Conservation (phyloP, 2,113 vertebrate genomes). For the Triplophysa rosa region DNA sequence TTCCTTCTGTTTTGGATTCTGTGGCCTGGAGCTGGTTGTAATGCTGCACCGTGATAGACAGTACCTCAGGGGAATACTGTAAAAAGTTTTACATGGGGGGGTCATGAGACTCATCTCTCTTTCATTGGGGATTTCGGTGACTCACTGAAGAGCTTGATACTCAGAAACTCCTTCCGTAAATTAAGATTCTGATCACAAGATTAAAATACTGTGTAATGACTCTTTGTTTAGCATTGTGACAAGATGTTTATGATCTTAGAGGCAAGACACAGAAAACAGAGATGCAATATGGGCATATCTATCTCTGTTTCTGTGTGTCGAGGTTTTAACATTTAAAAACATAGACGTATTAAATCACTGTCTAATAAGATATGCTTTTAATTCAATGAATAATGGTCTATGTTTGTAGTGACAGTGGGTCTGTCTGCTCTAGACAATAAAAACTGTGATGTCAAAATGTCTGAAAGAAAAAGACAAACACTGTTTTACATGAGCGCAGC, state of each 20-base stretch:
- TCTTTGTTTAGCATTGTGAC: constrained; percentile 7
- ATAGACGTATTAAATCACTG: constrained; percentile 4
- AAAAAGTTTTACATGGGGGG: constrained; percentile 39
- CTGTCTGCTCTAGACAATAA: constrained; percentile 42
- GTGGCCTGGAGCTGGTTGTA: constrained; percentile 32
- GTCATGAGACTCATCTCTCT: constrained; percentile 25
- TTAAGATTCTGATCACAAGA: constrained; percentile 13
- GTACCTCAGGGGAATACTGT: constrained; percentile 46
- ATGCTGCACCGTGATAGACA: constrained; percentile 39
- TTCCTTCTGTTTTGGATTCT: constrained; percentile 46
- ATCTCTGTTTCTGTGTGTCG: neutral
- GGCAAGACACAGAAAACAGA: constrained; percentile 33
- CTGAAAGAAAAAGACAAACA: constrained; percentile 9
- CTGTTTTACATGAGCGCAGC: neutral
- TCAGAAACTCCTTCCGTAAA: neutral
- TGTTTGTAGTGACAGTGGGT: constrained; percentile 43
- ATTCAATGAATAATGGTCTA: constrained; percentile 26
- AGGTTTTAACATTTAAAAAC: neutral
- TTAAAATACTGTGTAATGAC: neutral
- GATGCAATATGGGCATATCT: neutral
- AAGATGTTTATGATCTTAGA: constrained; percentile 31
- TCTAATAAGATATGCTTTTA: constrained; percentile 7
- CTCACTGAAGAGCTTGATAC: constrained; percentile 21
- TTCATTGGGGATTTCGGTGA: constrained; percentile 15
- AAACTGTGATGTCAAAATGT: constrained; percentile 37